phyloP scores from a whole-genome alignment of 2,888 invertebrate species.

The Podabrus alpinus region DNA sequence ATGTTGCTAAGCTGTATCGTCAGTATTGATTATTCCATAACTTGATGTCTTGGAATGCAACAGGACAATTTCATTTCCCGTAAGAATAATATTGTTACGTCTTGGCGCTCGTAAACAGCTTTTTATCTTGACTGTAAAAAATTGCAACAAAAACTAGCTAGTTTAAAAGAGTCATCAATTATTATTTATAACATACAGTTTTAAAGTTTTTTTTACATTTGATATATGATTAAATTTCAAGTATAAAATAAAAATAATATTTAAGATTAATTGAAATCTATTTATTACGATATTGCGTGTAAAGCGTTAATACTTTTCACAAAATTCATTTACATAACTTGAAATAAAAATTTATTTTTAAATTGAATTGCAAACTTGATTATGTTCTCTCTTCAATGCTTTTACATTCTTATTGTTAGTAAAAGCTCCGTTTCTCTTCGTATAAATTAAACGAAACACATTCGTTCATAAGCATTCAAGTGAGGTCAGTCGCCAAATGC shows the following conservation, averaged over 20 bases:
- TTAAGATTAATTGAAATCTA: background rate
- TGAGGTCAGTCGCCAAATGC: constrained; percentile 17
- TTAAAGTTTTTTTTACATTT: background rate
- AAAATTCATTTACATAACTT: background rate
- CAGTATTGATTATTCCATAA: constrained; percentile 22
- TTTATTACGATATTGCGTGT: background rate
- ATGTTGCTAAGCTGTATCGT: constrained; percentile 14
- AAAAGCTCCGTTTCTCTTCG: background rate
- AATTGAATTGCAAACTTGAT: background rate
- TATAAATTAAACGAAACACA: background rate
- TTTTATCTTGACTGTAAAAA: constrained; percentile 14
- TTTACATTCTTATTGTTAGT: background rate
- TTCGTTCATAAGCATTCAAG: constrained; percentile 10
- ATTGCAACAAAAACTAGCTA: background rate
- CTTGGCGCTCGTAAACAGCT: constrained; percentile 25
- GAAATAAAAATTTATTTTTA: background rate
- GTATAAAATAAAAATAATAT: background rate
- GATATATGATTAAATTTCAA: background rate
- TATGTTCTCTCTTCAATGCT: background rate
- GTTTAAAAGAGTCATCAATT: constrained; percentile 3
- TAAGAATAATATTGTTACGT: constrained; percentile 25
- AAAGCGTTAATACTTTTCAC: background rate
- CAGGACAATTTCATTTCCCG: constrained; percentile 29
- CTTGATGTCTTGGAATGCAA: constrained; percentile 24
- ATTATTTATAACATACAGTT: background rate